A percentile compares a stretch with the other conserved stretches of the same genome.
These are phyloP conservation scores for Hydropsyche tenuis DNA, from an alignment of 1,140 invertebrate genomes.

Conservation along the genomic window DNA sequence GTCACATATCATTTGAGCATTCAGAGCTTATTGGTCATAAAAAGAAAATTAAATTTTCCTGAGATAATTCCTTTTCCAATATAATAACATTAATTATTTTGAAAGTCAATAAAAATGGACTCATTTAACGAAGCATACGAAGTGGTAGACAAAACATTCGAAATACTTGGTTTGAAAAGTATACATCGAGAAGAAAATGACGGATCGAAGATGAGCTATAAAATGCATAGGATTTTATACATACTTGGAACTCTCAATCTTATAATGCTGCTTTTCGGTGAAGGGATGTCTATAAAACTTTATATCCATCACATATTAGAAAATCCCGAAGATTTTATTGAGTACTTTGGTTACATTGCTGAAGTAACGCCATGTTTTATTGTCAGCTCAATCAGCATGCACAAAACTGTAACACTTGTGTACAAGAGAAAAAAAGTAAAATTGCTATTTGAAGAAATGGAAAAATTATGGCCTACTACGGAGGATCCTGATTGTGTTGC, in stretches of 20 bases:
- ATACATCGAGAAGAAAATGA: slow-evolving; percentile 33
- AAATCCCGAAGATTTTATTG: not conserved
- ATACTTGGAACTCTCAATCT: slow-evolving; percentile 31
- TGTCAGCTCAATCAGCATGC: slow-evolving; percentile 18
- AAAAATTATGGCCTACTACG: slow-evolving; percentile 33
- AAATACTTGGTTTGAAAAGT: slow-evolving; percentile 32
- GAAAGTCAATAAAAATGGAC: not conserved
- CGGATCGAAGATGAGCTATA: not conserved
- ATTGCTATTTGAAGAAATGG: slow-evolving; percentile 29
- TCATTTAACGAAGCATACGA: slow-evolving; percentile 36
- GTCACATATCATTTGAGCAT: too few species aligned
- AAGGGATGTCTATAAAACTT: slow-evolving; percentile 8
- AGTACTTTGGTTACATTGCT: slow-evolving; percentile 11
- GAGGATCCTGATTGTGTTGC: slow-evolving; percentile 3
- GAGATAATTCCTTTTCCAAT: too few species aligned
- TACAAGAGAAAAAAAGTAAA: slow-evolving; percentile 23
- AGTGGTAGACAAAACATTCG: slow-evolving; percentile 42
- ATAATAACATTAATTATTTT: too few species aligned
- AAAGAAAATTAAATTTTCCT: too few species aligned
- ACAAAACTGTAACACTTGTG: slow-evolving; percentile 34
- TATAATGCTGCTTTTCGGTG: slow-evolving; percentile 1
- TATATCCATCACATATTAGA: slow-evolving; percentile 20
- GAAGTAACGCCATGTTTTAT: slow-evolving; percentile 42
- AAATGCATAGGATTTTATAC: slow-evolving; percentile 33
- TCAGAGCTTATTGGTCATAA: too few species aligned